A percentile compares a stretch with the other conserved stretches of the same genome.
Conservation (phyloP, 2,113 vertebrate species). For the Vicugna pacos region DNA sequence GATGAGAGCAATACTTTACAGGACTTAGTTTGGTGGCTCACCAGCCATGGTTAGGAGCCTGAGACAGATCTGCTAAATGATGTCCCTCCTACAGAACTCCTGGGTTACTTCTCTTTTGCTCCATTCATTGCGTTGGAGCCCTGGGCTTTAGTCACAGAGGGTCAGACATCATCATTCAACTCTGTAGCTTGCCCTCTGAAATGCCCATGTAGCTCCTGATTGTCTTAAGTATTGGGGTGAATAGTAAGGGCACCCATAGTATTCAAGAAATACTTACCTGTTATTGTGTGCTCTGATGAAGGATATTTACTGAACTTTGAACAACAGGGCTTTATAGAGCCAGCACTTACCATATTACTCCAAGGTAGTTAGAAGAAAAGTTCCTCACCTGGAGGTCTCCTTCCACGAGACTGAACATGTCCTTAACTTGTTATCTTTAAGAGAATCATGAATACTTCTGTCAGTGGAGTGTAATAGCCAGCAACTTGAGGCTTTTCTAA, state of each 20-base stretch:
- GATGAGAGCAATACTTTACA: neutral
- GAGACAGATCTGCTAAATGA: neutral
- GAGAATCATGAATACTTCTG: neutral
- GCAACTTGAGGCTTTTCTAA: slow-evolving; percentile 2
- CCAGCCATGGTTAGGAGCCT: neutral
- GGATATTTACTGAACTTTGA: slow-evolving; percentile 58
- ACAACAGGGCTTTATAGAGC: slow-evolving; percentile 10
- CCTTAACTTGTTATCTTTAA: slow-evolving; percentile 26
- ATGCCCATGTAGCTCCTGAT: neutral
- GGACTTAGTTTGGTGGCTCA: neutral
- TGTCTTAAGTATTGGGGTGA: neutral
- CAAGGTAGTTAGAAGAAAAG: neutral
- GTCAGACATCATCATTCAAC: neutral
- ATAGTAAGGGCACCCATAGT: neutral
- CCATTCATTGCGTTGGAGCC: neutral
- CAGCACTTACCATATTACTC: neutral
- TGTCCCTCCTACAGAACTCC: neutral
- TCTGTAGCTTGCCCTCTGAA: neutral
- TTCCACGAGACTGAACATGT: neutral
- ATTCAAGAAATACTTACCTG: neutral
- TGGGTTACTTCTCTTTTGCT: neutral
- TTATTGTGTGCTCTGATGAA: slow-evolving; percentile 2
- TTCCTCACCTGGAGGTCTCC: neutral
- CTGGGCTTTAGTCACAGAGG: neutral
- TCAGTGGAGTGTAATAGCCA: neutral